Percentiles rank a stretch among this genome's conserved stretches.
phyloP scores from a whole-genome alignment of 2,113 vertebrate genomes.

The Solea senegalensis region DNA sequence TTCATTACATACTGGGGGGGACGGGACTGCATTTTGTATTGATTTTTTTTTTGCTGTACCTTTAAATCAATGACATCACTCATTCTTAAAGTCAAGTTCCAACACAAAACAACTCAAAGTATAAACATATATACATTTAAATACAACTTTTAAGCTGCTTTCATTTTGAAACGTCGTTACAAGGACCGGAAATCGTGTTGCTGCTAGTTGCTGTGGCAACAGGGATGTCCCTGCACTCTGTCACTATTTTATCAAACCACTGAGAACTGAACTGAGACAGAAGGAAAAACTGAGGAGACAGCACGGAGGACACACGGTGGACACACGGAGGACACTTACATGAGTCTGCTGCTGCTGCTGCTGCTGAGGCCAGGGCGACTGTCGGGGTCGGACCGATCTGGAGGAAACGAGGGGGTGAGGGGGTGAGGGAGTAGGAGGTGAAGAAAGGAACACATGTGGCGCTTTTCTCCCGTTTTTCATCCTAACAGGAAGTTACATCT shows the following conservation, averaged over 20 bases:
- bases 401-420: constrained; percentile 10
- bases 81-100: too few species aligned
- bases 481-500: constrained; percentile 19
- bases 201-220: constrained; percentile 74
- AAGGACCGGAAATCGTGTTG: constrained; percentile 41
- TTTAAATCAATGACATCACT: too few species aligned
- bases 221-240: constrained; percentile 63
- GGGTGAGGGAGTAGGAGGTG: background rate
- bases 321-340: too few species aligned
- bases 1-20: too few species aligned
- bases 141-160: background rate
- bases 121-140: too few species aligned
- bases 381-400: too few species aligned
- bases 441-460: constrained; percentile 46
- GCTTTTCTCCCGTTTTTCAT: constrained; percentile 10
- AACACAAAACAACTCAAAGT: too few species aligned
- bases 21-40: too few species aligned
- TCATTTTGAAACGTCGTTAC: constrained; percentile 55
- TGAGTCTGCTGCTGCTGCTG: too few species aligned
- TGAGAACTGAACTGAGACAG: constrained; percentile 38
- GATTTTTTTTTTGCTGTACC: too few species aligned
- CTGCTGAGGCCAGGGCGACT: too few species aligned
- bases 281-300: constrained; percentile 25
- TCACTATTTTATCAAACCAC: constrained; percentile 53
- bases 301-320: too few species aligned